Conservation (phyloP, 2,888 invertebrate species). For the Archips crataeganus region DNA sequence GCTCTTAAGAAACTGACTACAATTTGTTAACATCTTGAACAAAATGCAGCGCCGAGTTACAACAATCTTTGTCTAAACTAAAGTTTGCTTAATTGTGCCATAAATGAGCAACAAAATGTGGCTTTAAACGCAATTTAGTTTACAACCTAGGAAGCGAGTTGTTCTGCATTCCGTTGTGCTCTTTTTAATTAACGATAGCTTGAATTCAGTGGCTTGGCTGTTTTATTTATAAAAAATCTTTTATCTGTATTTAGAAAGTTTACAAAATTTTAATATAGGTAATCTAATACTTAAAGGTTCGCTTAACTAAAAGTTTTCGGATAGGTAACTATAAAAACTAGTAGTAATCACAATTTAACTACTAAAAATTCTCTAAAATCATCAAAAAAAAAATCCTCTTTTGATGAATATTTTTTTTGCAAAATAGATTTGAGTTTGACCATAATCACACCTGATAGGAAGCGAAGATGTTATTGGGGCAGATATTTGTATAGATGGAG, state of each 20-base stretch:
- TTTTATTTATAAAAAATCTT: background rate
- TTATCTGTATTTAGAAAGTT: background rate
- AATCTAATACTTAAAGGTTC: too few species aligned
- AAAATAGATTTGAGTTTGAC: too few species aligned
- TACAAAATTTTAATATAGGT: too few species aligned
- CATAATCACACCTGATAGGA: too few species aligned
- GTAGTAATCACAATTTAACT: too few species aligned
- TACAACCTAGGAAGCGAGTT: background rate
- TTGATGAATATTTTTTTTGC: too few species aligned
- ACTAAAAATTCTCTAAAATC: too few species aligned
- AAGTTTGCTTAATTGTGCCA: slow-evolving; percentile 12
- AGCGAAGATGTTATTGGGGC: too few species aligned
- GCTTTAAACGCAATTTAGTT: background rate
- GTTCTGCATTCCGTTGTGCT: background rate
- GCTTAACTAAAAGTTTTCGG: too few species aligned
- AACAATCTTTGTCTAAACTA: slow-evolving; percentile 4
- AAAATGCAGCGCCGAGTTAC: slow-evolving; percentile 6
- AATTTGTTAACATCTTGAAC: background rate
- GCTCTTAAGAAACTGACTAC: background rate
- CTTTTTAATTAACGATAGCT: background rate
- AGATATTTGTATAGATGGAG: too few species aligned
- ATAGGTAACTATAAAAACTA: too few species aligned
- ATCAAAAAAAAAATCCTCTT: too few species aligned
- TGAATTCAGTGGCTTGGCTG: background rate
- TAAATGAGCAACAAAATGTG: background rate